These are phyloP conservation scores for Agrotis ipsilon DNA, from an alignment of 2,888 invertebrate species.

Conservation along the genomic window DNA sequence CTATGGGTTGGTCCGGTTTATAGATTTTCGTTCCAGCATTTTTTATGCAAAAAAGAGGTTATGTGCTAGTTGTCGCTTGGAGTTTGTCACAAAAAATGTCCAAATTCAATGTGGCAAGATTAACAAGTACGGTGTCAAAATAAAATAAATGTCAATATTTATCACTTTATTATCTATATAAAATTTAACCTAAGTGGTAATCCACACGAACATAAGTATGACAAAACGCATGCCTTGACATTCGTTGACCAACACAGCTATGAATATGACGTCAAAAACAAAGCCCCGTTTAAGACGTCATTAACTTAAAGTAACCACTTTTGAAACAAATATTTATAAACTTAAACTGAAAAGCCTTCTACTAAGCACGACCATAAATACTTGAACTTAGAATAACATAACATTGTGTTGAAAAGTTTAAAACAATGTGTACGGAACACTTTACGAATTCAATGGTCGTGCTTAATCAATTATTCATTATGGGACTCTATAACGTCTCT, in stretches of 20 bases:
- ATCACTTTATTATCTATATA: no score
- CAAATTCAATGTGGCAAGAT: no score
- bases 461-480: conserved; percentile 62
- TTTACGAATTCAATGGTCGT: conserved; percentile 16
- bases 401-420: conserved; percentile 34
- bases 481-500: conserved; percentile 48
- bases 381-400: conserved; percentile 34
- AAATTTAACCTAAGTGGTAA: background rate
- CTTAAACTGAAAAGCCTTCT: conserved; percentile 34
- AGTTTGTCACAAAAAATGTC: background rate
- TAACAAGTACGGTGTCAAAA: background rate
- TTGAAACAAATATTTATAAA: conserved; percentile 63
- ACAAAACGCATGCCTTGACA: background rate
- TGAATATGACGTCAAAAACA: conserved; percentile 15
- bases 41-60: no score
- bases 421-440: conserved; percentile 52
- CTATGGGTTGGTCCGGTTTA: no score
- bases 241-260: conserved; percentile 16
- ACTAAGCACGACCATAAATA: conserved; percentile 32
- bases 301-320: conserved; percentile 35
- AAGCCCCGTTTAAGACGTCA: conserved; percentile 27
- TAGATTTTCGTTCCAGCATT: no score
- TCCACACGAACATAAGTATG: background rate
- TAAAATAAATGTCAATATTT: background rate
- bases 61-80: no score